Evolutionary conservation across 1,140 invertebrate genomes (phyloP).

Genomic region (Meloidogyne floridensis): DNA sequence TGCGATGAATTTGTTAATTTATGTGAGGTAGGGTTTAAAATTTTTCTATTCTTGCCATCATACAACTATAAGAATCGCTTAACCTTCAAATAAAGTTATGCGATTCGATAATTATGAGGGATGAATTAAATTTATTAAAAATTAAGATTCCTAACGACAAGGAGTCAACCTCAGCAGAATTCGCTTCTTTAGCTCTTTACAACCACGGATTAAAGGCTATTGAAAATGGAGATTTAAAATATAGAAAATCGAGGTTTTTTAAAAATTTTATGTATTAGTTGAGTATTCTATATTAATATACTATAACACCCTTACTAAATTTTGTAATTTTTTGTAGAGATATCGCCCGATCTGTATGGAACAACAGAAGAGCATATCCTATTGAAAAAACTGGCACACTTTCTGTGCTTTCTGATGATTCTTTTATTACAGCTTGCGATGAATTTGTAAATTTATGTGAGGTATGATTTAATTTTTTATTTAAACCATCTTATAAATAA

Average conservation of each 20-base stretch:
- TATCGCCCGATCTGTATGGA: slow-evolving; percentile 53
- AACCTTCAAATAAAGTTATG: neutral
- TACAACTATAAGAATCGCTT: no score
- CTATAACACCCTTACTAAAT: neutral
- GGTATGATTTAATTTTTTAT: neutral
- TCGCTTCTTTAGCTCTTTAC: slow-evolving; percentile 36
- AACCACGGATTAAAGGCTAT: slow-evolving; percentile 33
- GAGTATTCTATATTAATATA: no score
- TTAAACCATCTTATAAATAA: no score
- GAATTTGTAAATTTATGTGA: slow-evolving; percentile 41
- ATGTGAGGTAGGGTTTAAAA: neutral
- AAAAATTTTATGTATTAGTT: neutral
- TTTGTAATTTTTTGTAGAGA: slow-evolving; percentile 36
- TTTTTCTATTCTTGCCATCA: neutral
- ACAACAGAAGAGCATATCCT: slow-evolving; percentile 14
- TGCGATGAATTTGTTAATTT: slow-evolving; percentile 46
- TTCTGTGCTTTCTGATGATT: slow-evolving; percentile 55
- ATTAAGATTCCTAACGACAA: slow-evolving; percentile 6
- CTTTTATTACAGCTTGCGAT: slow-evolving; percentile 46
- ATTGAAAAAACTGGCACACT: slow-evolving; percentile 42
- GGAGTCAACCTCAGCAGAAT: neutral
- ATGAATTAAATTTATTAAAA: neutral
- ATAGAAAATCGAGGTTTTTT: slow-evolving; percentile 43
- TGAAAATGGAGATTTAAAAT: slow-evolving; percentile 42
- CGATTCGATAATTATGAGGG: neutral